Conservation (phyloP, 2,888 invertebrate genomes). For the Nycteola revayana region DNA sequence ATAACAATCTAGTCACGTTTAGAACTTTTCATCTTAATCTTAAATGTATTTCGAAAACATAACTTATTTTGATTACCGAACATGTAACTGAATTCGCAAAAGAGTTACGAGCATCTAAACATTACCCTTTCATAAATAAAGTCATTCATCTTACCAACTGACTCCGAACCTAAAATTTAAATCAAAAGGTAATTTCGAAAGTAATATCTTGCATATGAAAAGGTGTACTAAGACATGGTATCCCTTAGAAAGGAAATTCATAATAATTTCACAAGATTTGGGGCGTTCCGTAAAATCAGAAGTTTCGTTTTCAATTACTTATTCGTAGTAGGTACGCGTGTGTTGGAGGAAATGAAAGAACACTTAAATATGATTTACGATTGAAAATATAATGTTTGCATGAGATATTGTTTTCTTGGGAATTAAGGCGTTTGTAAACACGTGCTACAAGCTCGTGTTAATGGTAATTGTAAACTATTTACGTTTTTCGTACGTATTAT, state of each 20-base stretch:
- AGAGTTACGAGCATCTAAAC: too few relatives aligned
- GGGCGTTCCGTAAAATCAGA: constrained; percentile 76
- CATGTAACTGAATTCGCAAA: too few relatives aligned
- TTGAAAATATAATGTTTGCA: constrained; percentile 74
- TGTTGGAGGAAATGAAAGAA: constrained; percentile 80
- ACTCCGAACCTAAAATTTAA: constrained; percentile 15
- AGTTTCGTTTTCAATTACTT: constrained; percentile 80
- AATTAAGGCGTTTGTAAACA: constrained; percentile 59
- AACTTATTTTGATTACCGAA: too few relatives aligned
- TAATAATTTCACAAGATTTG: constrained; percentile 70
- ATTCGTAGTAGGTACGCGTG: constrained; percentile 71
- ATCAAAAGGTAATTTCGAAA: constrained; percentile 32
- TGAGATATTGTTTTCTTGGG: constrained; percentile 75
- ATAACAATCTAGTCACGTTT: too few relatives aligned
- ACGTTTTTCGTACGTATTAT: too few relatives aligned
- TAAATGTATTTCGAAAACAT: too few relatives aligned
- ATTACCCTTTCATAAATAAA: too few relatives aligned
- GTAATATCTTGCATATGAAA: constrained; percentile 45
- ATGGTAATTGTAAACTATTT: constrained; percentile 19
- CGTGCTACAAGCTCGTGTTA: constrained; percentile 44
- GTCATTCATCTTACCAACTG: too few relatives aligned
- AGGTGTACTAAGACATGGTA: constrained; percentile 39
- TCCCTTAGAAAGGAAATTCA: constrained; percentile 64
- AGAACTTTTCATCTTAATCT: too few relatives aligned
- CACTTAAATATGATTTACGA: constrained; percentile 79